Base-by-base conservation (phyloP, 2,888 invertebrate genomes). In the Eupithecia vulgata region DNA sequence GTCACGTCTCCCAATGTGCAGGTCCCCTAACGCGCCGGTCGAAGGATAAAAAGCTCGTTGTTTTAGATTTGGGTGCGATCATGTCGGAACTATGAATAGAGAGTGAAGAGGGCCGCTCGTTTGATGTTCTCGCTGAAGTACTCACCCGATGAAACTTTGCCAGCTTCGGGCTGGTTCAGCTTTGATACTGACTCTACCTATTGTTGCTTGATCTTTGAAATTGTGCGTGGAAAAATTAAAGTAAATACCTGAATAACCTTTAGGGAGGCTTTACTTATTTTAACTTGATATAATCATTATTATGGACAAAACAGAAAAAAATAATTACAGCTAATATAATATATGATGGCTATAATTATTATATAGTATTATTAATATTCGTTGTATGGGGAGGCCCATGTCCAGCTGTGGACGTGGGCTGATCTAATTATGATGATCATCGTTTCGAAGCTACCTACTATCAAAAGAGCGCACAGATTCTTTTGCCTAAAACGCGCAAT, bases 11-110 rank as follows among this genome's bases (percentile, higher is more conserved):
- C 8, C 52, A 52, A 25, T 57, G 57, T 57, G 25, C 12, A 57
- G 25, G 25, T 57, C 13, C 25, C 57, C 25, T 57, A 25, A 57
- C 25, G 52, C 57, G 25, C 57, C 25, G 25, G 37, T 64, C 57
- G 37, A 13, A 25, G 57, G 64, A 68, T 71, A 71, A 69, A 71
- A 74, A 52, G 40, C 66, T 48, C 40, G 68, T 57, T 74, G 71
- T 71, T 69, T 74, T 62, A 74, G 74, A 69, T 74, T 71, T 71
- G 70, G 70, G 73, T 42, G 71, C 68, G 68, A 68, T 65, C 62
- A 62, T 61, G 71, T 66, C 68, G 35, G 37, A 59, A 48, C 71
- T 70, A 67, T 70, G 73, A 70, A 67, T 70, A 67, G 59, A 25
- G 57, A 64, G 57, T 25, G 59, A 66, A n/a, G 40, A 25, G n/a